Evolutionary conservation across 2,113 vertebrate species (phyloP).

Genomic region (Brachionichthys hirsutus): DNA sequence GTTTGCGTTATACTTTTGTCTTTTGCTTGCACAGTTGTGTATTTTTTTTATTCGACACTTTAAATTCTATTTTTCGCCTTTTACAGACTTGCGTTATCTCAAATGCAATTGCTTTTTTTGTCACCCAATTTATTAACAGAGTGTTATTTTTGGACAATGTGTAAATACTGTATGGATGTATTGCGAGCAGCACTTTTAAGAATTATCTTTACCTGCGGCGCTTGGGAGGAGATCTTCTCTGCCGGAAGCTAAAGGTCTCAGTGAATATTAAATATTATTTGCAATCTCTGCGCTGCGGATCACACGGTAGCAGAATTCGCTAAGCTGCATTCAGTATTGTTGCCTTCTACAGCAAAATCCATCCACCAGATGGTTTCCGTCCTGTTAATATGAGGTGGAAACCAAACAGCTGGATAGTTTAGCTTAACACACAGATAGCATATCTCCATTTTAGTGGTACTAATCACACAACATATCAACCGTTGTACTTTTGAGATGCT

Average conservation of each 20-base stretch:
- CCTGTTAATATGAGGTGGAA: background rate
- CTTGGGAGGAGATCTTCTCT: constrained; percentile 16
- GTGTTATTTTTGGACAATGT: constrained; percentile 52
- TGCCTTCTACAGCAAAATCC: constrained; percentile 53
- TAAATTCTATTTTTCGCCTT: constrained; percentile 69
- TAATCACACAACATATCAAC: background rate
- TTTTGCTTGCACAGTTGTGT: constrained; percentile 36
- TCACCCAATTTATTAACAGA: constrained; percentile 56
- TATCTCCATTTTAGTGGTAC: too few relatives aligned
- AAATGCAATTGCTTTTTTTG: constrained; percentile 48
- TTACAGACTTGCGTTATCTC: constrained; percentile 40
- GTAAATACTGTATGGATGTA: constrained; percentile 18
- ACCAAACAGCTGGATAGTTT: background rate
- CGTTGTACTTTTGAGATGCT: too few relatives aligned
- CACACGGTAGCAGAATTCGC: constrained; percentile 35
- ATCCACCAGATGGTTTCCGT: constrained; percentile 30
- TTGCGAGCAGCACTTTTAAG: constrained; percentile 53
- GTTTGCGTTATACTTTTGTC: constrained; percentile 3
- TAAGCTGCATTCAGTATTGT: constrained; percentile 55
- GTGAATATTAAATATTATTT: constrained; percentile 16
- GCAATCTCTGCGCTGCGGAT: constrained; percentile 30
- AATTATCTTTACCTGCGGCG: constrained; percentile 15
- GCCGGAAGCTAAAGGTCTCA: too few relatives aligned
- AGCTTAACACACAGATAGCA: background rate
- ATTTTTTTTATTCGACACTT: constrained; percentile 60